Evolutionary conservation across 2,888 invertebrate genomes (phyloP), one percentile per base, ranked within the genome.

Genomic region (Hirtodrosophila duncani): DNA sequence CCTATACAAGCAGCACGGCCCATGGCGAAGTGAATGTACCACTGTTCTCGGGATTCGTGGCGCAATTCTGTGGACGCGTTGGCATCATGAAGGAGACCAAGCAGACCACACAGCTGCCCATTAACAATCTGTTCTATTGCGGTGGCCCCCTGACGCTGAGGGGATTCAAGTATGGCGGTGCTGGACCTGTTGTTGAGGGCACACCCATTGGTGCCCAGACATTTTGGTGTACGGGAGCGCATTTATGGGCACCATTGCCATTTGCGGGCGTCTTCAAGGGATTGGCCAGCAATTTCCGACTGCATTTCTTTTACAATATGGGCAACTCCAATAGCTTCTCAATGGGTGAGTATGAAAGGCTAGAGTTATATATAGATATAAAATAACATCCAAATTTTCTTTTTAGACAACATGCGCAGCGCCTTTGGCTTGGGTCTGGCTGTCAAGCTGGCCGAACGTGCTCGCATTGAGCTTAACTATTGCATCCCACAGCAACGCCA

Each of bases 391-490:
- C 2, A 8, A 0, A 9, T 17, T 8, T 7, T 3, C 3, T 82
- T 91, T 60, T 67, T 83, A 34, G 88, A 89, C 37, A 88, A 89
- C 51, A 88, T 90, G 69, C 89, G 98, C 48, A 89, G 92, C 78
- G 90, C 97, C 2, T 91, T 90, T 72, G 99, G 99, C 20, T 86
- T 92, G 43, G 98, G 98, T 9, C 85, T 98, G 41, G 95, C 94
- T 8, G 89, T 98, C 82, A 91, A 94, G 60, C 88, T 99, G 48
- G 96, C 92, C 65, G 90, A 94, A 64, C 89, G 92, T 59, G 97
- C 97, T n/a, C 90, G 98, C 48, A 89, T 99, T 43, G 99, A 99
- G 89, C 90, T 99, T 42, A 99, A 98, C 89, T 97, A 98, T 88
- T 94, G 95, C 85, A 87, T 94, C 81, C 98, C 98, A 27, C 77